A percentile compares a stretch with the other conserved stretches of the same genome.
phyloP scores from a whole-genome alignment of 2,888 invertebrate genomes.

The Sphinx pinastri region DNA sequence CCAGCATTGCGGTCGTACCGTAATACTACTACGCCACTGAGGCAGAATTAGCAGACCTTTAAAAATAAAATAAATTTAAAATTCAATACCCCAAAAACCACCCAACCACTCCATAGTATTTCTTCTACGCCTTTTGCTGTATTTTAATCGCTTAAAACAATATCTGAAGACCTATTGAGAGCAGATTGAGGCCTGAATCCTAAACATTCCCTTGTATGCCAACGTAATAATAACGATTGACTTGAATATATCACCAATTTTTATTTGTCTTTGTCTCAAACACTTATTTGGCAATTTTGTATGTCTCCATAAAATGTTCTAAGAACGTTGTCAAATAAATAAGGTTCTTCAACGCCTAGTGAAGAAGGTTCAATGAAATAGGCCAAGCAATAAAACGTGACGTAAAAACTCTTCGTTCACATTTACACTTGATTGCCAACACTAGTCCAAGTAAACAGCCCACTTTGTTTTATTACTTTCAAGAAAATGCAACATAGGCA shows the following conservation, averaged over 20 bases:
- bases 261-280: not conserved
- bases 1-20: too few relatives aligned
- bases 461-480: not conserved
- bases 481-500: not conserved
- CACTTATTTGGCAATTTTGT: not conserved
- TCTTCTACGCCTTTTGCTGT: not conserved
- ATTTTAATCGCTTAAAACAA: too few relatives aligned
- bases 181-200: too few relatives aligned
- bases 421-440: constrained; percentile 1
- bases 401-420: constrained; percentile 8
- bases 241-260: not conserved
- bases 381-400: constrained; percentile 4
- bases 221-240: not conserved
- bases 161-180: too few relatives aligned
- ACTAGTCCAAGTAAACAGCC: constrained; percentile 8
- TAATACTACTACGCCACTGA: too few relatives aligned
- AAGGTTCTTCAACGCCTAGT: not conserved
- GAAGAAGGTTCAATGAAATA: not conserved
- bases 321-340: not conserved
- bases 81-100: too few relatives aligned
- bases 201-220: not conserved
- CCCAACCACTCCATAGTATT: too few relatives aligned
- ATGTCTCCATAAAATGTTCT: not conserved
- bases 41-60: too few relatives aligned
- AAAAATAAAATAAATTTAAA: too few relatives aligned